Base-by-base conservation (phyloP, 2,797 vertebrate genomes). In the Benthosema pterotum region DNA sequence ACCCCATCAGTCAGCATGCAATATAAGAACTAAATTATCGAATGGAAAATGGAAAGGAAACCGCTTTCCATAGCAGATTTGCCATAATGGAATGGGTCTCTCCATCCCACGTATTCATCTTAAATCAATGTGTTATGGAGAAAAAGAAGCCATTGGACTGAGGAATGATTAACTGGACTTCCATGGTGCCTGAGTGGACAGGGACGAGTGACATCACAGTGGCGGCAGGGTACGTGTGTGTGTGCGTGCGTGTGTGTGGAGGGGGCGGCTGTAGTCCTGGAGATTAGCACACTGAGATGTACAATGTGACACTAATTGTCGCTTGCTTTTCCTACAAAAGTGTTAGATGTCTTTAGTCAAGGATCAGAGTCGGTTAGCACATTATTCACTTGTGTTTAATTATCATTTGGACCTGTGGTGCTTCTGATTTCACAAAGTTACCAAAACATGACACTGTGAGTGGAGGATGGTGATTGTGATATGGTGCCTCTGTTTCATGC, bases 41-140 rank as follows among this genome's bases (percentile, higher is more conserved):
- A 9, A 16, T n/a, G 5, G 14, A 65, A 74, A 83, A 75, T 64
- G 42, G 80, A 70, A 42, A 60, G 62, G 51, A 55, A 72, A 72
- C 67, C 56, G 63, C 2, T 42, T 74, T 55, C 22, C 45, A 25
- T 45, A 71, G 53, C 52, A 63, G 73, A 77, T 84, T 83, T 83
- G 72, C 55, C 58, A 16, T 70, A 81, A 81, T 80, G 67, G 67
- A 85, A 77, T 72, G 46, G 56, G 15, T 72, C 45, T 67, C 69
- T 83, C 47, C 75, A 56, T 72, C 68, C 70, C 56, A 71, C 61
- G 63, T 62, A 82, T 75, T 83, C 14, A 73, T 76, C 73, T 79
- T 43, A 71, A 86, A 80, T 82, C 59, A 54, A 60, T 59, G 32
- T 9, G 32, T 38, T 38, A 38, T 78, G 59, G 72, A 74, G 65